Evolutionary conservation across 2,797 vertebrate species (phyloP), one percentile per base, ranked within the genome.

Genomic region (Cryptoblepharus egeriae): DNA sequence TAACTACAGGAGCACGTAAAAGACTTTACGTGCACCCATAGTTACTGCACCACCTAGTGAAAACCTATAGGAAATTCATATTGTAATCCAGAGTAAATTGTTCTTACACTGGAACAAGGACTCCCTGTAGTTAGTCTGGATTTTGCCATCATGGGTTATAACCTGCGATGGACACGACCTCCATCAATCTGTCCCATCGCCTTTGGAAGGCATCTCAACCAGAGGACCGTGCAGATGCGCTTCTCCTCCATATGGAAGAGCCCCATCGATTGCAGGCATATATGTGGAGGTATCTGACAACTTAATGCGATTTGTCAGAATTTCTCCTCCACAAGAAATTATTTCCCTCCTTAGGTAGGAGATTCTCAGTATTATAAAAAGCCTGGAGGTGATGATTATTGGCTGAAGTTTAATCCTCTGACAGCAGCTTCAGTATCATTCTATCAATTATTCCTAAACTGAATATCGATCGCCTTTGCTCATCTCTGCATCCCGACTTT

Each of bases 261-360:
- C 5, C 35, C 42, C 32, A 24, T 75, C 58, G 15, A 26, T 61
- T 78, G 35, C 65, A 57, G 26, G 22, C 22, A 58, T 30, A 60
- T 49, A 3, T 64, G 68, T 52, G 1, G 18, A 71, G n/a, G 26
- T 16, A 30, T 75, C 5, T 65, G 26, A 69, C 28, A 37, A 11
- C 37, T 79, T 60, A 20, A 16, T 60, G 35, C 3, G 22, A 5
- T 73, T 55, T 37, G 28, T 77, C 11, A 4, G 60, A 42, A 11
- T 79, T 71, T 81, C 71, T 71, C 30, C 68, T 11, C 42, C 39
- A 28, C 26, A 68, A n/a, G 58, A 4, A 73, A 65, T 13, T 10
- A 75, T 64, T 79, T 87, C 84, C 15, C 20, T 10, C 18, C 20
- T 70, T 58, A 28, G 71, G 58, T 32, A 79, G 70, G 65, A 60